Evolutionary conservation across 2,797 vertebrate genomes (phyloP).

Genomic region (Spinus pinus): DNA sequence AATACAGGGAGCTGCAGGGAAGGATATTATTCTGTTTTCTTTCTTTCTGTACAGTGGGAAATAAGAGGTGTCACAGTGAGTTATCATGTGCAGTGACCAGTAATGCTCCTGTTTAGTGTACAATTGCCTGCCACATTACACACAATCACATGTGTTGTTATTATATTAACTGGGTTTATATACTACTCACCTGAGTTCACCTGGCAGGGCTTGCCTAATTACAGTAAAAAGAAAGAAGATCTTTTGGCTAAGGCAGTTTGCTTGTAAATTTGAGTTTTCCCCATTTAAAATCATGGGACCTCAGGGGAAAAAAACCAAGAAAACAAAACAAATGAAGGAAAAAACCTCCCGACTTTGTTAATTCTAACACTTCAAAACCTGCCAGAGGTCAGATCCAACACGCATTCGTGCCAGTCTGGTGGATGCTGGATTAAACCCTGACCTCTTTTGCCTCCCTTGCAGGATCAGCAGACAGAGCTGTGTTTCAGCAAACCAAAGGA

Average conservation of each 20-base stretch:
- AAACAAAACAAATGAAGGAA: neutral
- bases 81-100: slow-evolving; percentile 64
- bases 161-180: slow-evolving; percentile 37
- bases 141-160: slow-evolving; percentile 29
- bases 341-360: neutral
- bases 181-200: slow-evolving; percentile 47
- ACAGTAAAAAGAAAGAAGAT: neutral
- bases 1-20: slow-evolving; percentile 52
- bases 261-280: neutral
- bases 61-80: slow-evolving; percentile 63
- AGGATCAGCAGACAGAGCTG: neutral
- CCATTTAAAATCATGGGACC: neutral
- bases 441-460: neutral
- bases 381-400: neutral
- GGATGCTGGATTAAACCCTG: neutral
- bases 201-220: neutral
- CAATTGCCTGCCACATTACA: slow-evolving; percentile 46
- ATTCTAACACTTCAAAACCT: neutral
- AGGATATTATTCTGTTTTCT: slow-evolving; percentile 42
- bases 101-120: slow-evolving; percentile 42
- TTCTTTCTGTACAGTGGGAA: slow-evolving; percentile 51
- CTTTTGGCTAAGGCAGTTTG: neutral
- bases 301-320: neutral
- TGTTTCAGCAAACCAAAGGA: neutral
- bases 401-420: neutral